Evolutionary conservation across 2,888 invertebrate species (phyloP).

Genomic region (Pycnomerus fuliginosus): DNA sequence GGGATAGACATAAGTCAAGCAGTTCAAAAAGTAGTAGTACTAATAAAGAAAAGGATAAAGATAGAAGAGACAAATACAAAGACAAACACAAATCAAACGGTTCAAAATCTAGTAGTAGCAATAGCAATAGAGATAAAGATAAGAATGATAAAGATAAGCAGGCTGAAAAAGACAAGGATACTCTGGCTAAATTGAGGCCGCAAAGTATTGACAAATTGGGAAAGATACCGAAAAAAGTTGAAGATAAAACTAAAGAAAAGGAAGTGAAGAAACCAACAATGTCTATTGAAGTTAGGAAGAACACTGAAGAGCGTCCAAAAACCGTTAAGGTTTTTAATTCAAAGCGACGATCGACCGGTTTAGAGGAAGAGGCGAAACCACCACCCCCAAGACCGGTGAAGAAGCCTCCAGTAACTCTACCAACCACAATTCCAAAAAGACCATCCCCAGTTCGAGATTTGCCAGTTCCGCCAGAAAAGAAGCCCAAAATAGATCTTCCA

Average conservation of each 20-base stretch:
- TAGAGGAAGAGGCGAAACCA: constrained; percentile 86
- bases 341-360: constrained; percentile 87
- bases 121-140: constrained; percentile 42
- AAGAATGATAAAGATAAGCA: constrained; percentile 55
- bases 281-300: constrained; percentile 78
- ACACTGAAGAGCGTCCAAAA: constrained; percentile 72
- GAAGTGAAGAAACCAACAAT: constrained; percentile 66
- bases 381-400: constrained; percentile 72
- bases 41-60: constrained; percentile 44
- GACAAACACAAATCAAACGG: constrained; percentile 41
- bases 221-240: constrained; percentile 73
- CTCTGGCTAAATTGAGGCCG: constrained; percentile 65
- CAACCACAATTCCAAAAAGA: constrained; percentile 49
- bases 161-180: constrained; percentile 68
- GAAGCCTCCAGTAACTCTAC: constrained; percentile 58
- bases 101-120: constrained; percentile 32
- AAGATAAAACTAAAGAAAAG: constrained; percentile 48
- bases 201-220: constrained; percentile 73
- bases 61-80: constrained; percentile 42
- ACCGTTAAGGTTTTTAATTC: constrained; percentile 91
- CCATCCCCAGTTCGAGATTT: constrained; percentile 23
- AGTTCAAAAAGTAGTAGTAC: constrained; percentile 31
- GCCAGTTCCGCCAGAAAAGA: constrained; percentile 72
- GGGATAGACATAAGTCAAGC: constrained; percentile 48
- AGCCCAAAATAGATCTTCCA: constrained; percentile 63